These are phyloP conservation scores for Lutraria rhynchaena DNA, from an alignment of 1,140 invertebrate species.

Conservation along the genomic window DNA sequence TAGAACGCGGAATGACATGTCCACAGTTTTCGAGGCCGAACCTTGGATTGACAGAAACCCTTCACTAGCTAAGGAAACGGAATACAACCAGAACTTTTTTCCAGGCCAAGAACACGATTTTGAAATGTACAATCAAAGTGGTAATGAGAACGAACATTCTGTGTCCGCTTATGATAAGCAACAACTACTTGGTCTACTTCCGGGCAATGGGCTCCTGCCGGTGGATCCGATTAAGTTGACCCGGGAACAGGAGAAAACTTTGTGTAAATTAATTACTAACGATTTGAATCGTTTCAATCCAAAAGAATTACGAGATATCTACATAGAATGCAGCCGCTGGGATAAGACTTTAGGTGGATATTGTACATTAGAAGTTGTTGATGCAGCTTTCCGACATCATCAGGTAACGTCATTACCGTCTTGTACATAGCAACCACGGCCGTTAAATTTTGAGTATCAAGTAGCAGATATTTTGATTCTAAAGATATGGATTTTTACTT, in stretches of 20 bases:
- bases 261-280: constrained; percentile 53
- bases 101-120: neutral
- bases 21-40: constrained; percentile 62
- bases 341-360: constrained; percentile 44
- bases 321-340: constrained; percentile 36
- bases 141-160: neutral
- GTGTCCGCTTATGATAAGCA: constrained; percentile 20
- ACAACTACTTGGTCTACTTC: constrained; percentile 42
- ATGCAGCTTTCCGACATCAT: constrained; percentile 5
- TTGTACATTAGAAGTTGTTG: constrained; percentile 22
- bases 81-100: constrained; percentile 47
- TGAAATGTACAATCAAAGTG: neutral
- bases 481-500: too few relatives aligned
- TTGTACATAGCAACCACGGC: neutral
- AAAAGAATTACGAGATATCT: constrained; percentile 34
- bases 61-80: constrained; percentile 46
- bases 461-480: neutral
- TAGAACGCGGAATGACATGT: constrained; percentile 59
- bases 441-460: neutral
- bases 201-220: constrained; percentile 46
- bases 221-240: constrained; percentile 43
- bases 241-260: constrained; percentile 21
- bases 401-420: neutral
- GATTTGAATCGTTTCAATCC: constrained; percentile 46
- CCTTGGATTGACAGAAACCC: constrained; percentile 56